Base-by-base conservation (phyloP, 2,888 invertebrate species). In the Lordiphosa fenestrarum region DNA sequence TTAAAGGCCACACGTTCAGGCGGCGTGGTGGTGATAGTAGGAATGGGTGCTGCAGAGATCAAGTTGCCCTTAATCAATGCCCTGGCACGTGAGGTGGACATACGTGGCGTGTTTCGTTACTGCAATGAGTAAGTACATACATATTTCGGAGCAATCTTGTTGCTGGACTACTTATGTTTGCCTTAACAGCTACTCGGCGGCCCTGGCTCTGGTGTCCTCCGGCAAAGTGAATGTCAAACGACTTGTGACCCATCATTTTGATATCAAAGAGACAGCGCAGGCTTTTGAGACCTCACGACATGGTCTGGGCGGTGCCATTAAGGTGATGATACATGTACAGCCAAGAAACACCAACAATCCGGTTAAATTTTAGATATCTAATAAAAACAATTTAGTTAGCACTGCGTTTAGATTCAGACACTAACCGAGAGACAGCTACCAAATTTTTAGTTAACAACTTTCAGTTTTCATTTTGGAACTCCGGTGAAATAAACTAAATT, bases 31-130 rank as follows among this genome's bases (percentile, higher is more conserved):
- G 95, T 97, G 47, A 89, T 98, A 65, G 96, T 98, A 15, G 99
- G 98, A 9, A 93, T 96, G 92, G 97, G 98, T 38, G 92, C 93
- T 55, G 87, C 93, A 0, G 95, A 96, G 89, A 91, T 95, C 47
- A 94, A 92, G 65, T 85, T 98, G 61, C 98, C 98, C 1, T 90
- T 98, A 37, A 93, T 95, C 0, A 93, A 94, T 83, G 95, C 97
- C 1, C 91, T 95, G 21, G 91, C 93, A 0, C 90, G 96, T 53
- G 98, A 98, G 91, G 94, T 99, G 7, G 98, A 98, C 89, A 95
- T 99, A 69, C 92, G 94, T 62, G 98, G 98, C 62, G 94, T 97
- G 56, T 98, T 98, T 91, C 92, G 98, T 89, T 98, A 98, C 87
- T 95, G 93, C 66, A 97, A 97, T 89, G 96, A 95, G 89, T 89